Percentiles rank a stretch among this genome's conserved stretches.
Evolutionary conservation across 2,113 vertebrate genomes (phyloP).

Genomic region (Phylloscopus whistleri): DNA sequence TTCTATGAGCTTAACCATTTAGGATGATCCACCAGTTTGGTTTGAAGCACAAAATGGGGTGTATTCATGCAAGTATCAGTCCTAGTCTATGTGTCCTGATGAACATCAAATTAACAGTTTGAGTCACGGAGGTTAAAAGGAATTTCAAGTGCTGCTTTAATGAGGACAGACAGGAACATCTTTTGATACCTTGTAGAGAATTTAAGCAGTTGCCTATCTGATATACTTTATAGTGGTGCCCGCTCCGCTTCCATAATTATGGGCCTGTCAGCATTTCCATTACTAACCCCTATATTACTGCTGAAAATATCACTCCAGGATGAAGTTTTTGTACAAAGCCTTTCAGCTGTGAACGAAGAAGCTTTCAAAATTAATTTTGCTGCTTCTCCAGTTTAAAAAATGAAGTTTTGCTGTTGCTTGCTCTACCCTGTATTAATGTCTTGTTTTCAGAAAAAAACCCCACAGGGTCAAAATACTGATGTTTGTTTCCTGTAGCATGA

Average conservation of each 20-base stretch:
- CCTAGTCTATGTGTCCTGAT: not conserved
- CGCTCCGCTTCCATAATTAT: constrained; percentile 46
- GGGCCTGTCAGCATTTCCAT: constrained; percentile 30
- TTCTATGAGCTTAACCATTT: not conserved
- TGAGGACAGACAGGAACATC: constrained; percentile 44
- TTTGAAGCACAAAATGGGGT: not conserved
- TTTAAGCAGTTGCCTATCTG: constrained; percentile 47
- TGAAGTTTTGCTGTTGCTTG: not conserved
- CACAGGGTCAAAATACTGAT: not conserved
- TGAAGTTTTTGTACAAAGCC: constrained; percentile 34
- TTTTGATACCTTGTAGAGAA: constrained; percentile 13
- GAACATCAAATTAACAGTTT: not conserved
- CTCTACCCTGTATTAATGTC: not conserved
- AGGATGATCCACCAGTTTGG: not conserved
- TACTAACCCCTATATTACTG: constrained; percentile 55
- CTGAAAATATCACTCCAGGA: constrained; percentile 59
- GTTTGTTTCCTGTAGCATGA: constrained; percentile 14
- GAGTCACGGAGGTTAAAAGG: constrained; percentile 23
- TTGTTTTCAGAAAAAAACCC: not conserved
- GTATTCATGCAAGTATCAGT: not conserved
- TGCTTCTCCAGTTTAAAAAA: constrained; percentile 4
- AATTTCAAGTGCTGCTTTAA: constrained; percentile 33
- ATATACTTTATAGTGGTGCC: constrained; percentile 55
- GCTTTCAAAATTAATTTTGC: constrained; percentile 30
- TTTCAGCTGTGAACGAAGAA: constrained; percentile 17